Conservation (phyloP, 2,888 invertebrate species). For the Mesoligia furuncula region DNA sequence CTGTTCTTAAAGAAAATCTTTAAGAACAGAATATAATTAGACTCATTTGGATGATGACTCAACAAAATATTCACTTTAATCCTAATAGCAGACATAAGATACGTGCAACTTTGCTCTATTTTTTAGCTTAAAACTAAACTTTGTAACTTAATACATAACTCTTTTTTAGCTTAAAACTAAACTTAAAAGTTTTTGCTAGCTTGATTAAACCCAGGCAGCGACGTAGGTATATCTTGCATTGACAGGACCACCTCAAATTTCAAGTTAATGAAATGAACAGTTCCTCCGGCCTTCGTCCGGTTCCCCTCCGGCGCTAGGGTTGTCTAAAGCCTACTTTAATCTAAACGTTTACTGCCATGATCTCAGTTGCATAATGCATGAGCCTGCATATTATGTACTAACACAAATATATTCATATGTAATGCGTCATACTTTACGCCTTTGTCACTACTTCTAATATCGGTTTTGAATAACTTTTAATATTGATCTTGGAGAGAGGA, state of each 20-base stretch:
- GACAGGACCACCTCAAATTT: neutral
- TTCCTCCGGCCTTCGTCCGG: slow-evolving; percentile 22
- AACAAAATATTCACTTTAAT: neutral
- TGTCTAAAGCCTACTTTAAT: slow-evolving; percentile 63
- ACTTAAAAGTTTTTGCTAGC: neutral
- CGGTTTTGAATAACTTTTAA: slow-evolving; percentile 44
- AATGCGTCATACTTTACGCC: slow-evolving; percentile 61
- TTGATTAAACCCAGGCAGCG: no score
- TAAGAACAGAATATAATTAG: no score
- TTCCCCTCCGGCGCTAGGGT: slow-evolving; percentile 23
- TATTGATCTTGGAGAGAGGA: slow-evolving; percentile 32
- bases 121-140: no score
- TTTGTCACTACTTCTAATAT: slow-evolving; percentile 47
- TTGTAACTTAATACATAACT: neutral
- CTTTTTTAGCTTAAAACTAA: neutral
- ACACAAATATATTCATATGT: slow-evolving; percentile 62
- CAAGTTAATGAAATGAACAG: slow-evolving; percentile 7
- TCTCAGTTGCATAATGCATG: slow-evolving; percentile 85
- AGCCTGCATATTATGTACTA: slow-evolving; percentile 75
- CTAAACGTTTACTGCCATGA: slow-evolving; percentile 78
- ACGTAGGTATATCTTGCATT: neutral
- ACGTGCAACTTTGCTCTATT: neutral
- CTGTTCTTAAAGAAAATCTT: no score
- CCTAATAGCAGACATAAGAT: no score
- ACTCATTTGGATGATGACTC: neutral